Evolutionary conservation across 2,797 vertebrate species (phyloP), one percentile per base, ranked within the genome.

Genomic region (Xiphophorus birchmanni): DNA sequence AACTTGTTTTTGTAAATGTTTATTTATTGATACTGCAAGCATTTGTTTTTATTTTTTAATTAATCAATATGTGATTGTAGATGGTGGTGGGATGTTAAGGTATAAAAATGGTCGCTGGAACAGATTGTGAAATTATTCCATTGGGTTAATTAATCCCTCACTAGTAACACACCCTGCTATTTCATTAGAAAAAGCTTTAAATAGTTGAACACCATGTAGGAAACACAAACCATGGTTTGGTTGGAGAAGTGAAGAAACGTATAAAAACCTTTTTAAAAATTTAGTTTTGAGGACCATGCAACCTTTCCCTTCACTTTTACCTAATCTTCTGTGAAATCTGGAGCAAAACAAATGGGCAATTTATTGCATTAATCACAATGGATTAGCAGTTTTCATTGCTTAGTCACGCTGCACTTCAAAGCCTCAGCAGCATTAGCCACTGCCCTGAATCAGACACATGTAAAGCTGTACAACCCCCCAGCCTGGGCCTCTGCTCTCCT

Each of bases 341-440:
- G 52, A 87, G 88, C 88, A 40, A 40, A 63, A 60, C 95, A 92
- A 92, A 84, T 29, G 81, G 88, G 90, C 95, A 96, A 96, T 96
- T 96, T 96, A 93, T 95, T 94, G 91, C 91, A 96, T 96, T 95
- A 96, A 96, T 96, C 96, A 95, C 92, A 93, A 89, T 90, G 95
- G 95, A 96, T 96, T 96, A 96, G 86, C 73, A 81, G 83, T 78
- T 94, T 94, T 95, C 90, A 96, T 93, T 95, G 95, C 95, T 94
- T 94, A 96, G 92, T 96, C 95, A 96, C 83, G 93, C 85, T 84
- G 86, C 80, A 93, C 93, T 94, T 95, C 94, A 95, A 94, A 95
- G 94, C 82, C 52, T 85, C 85, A 75, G 84, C 85, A 85, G 88
- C 87, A 89, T 92, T 92, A 92, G 90, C 87, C 86, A 82, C 87